phyloP scores from a whole-genome alignment of 2,797 vertebrate genomes.

The Tauraco hartlaubi region DNA sequence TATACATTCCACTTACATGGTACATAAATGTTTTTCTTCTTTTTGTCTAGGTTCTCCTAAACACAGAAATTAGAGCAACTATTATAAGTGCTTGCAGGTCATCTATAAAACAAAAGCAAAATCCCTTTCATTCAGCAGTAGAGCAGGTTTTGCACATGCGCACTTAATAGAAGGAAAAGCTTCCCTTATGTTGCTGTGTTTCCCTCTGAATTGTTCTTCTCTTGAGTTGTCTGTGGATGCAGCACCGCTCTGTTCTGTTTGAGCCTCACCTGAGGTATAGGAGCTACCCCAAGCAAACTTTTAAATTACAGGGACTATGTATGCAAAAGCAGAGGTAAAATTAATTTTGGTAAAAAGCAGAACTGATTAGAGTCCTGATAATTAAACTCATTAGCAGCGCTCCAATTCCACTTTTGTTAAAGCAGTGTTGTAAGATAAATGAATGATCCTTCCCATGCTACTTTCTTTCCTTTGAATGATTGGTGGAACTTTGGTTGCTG shows the following conservation, averaged over 20 bases:
- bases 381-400: background rate
- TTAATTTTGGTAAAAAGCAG: background rate
- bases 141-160: background rate
- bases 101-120: background rate
- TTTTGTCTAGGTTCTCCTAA: background rate
- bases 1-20: background rate
- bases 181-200: background rate
- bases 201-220: background rate
- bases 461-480: background rate
- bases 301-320: background rate
- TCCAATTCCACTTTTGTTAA: background rate
- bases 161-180: background rate
- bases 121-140: background rate
- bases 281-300: background rate
- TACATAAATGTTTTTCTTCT: background rate
- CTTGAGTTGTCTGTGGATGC: background rate
- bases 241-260: background rate
- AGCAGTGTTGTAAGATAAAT: background rate
- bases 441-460: background rate
- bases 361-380: background rate
- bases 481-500: background rate
- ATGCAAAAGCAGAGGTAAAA: background rate
- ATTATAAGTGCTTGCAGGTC: background rate
- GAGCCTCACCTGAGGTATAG: background rate
- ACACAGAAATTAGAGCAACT: background rate